phyloP scores from a whole-genome alignment of 2,113 vertebrate genomes.

The Petrocephalus zakoni region DNA sequence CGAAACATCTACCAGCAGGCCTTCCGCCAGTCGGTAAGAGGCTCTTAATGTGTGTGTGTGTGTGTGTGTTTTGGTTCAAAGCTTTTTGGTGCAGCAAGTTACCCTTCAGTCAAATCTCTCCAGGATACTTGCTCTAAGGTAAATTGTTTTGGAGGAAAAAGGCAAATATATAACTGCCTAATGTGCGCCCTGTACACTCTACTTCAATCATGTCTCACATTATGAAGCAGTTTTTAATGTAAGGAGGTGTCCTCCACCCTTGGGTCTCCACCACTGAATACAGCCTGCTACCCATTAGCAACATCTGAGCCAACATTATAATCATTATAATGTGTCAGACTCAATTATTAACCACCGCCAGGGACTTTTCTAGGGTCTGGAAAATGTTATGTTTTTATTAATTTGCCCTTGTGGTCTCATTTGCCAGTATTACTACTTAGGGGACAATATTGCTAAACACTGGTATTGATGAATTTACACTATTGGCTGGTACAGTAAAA shows the following conservation, averaged over 20 bases:
- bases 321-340: not conserved
- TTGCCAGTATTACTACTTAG: not conserved
- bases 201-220: not conserved
- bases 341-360: not conserved
- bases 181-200: not conserved
- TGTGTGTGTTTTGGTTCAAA: not conserved
- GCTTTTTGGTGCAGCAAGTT: not conserved
- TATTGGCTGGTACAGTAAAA: not conserved
- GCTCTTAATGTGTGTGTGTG: not conserved
- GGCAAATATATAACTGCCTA: not conserved
- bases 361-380: not conserved
- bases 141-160: not conserved
- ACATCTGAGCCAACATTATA: conserved; percentile 12
- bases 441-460: not conserved
- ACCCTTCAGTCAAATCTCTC: not conserved
- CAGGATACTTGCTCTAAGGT: not conserved
- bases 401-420: not conserved
- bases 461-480: not conserved
- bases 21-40: conserved; percentile 87
- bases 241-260: not conserved
- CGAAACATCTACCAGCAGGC: conserved; percentile 93
- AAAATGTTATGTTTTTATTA: not conserved
- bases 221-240: not conserved
- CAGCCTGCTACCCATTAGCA: not conserved
- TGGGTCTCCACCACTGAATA: not conserved